phyloP scores from a whole-genome alignment of 2,113 vertebrate genomes.

The Pontoporia blainvillei region DNA sequence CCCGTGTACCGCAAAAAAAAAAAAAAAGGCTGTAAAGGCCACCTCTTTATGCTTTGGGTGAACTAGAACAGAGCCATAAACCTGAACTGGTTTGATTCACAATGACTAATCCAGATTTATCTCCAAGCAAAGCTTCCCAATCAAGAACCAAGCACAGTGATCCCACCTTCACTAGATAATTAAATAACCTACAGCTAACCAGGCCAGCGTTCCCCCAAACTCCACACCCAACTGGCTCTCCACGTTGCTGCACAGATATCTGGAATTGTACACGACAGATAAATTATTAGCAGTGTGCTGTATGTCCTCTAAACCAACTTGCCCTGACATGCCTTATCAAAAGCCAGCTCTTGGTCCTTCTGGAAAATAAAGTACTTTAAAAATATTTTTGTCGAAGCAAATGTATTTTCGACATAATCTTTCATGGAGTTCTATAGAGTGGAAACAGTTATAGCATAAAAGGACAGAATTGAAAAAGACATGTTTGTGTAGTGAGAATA shows the following conservation, averaged over 20 bases:
- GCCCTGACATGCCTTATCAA: not conserved
- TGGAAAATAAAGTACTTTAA: not conserved
- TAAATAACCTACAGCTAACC: not conserved
- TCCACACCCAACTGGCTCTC: not conserved
- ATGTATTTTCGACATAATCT: not conserved
- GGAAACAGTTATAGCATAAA: not conserved
- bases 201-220: not conserved
- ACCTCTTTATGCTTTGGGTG: not conserved
- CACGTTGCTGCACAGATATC: fast-evolving
- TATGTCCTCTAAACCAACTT: not conserved
- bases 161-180: not conserved
- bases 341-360: not conserved
- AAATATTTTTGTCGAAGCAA: not conserved
- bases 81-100: not conserved
- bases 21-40: not conserved
- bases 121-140: not conserved
- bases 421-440: not conserved
- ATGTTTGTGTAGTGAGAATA: not conserved
- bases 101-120: not conserved
- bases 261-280: not conserved
- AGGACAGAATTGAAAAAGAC: not conserved
- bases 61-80: not conserved
- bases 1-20: too few relatives aligned
- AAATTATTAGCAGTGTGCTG: not conserved
- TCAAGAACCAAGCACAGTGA: not conserved